phyloP scores from a whole-genome alignment of 2,888 invertebrate genomes.

The Scrobipalpa atriplicella region DNA sequence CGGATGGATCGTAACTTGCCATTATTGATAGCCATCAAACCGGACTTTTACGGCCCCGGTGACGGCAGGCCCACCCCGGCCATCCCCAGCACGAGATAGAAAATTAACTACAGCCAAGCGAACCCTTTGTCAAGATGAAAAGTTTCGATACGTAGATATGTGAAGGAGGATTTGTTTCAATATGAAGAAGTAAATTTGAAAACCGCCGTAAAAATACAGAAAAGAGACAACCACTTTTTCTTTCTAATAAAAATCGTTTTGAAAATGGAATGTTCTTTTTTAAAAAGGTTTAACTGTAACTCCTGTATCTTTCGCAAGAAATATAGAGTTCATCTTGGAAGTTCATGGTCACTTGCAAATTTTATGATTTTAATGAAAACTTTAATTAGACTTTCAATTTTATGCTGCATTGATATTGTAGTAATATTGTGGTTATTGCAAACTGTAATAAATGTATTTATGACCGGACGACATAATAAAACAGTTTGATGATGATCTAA shows the following conservation, averaged over 20 bases:
- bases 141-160: too few species aligned
- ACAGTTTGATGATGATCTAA: conserved; percentile 36
- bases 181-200: too few species aligned
- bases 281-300: too few species aligned
- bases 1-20: conserved; percentile 65
- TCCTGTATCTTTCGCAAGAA: too few species aligned
- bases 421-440: conserved; percentile 34
- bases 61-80: conserved; percentile 38
- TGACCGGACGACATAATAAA: conserved; percentile 48
- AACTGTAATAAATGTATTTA: conserved; percentile 38
- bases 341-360: not conserved
- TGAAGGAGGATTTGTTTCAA: too few species aligned
- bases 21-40: conserved; percentile 76
- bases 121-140: too few species aligned
- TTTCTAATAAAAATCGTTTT: too few species aligned
- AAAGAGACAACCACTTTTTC: too few species aligned
- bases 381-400: conserved; percentile 1
- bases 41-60: conserved; percentile 66
- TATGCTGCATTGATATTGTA: conserved; percentile 11
- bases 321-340: too few species aligned
- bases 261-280: too few species aligned
- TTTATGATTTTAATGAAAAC: not conserved
- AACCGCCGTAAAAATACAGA: too few species aligned
- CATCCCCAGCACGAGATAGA: not conserved
- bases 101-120: conserved; percentile 17